Evolutionary conservation across 2,113 vertebrate genomes (phyloP).

Genomic region (Ochotona princeps): DNA sequence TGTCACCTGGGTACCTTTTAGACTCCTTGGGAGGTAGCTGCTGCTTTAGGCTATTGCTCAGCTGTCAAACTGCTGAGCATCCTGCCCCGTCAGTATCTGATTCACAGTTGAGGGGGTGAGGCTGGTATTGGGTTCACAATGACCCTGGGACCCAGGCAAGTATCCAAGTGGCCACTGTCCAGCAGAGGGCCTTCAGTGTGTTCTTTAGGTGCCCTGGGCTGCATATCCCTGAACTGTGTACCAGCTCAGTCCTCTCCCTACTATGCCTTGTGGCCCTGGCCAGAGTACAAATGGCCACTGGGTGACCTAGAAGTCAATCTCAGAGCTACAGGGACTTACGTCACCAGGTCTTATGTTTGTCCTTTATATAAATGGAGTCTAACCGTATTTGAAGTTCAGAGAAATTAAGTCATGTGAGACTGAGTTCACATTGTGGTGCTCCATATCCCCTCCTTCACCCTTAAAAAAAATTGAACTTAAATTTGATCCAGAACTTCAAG

Average conservation of each 20-base stretch:
- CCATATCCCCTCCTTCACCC: neutral
- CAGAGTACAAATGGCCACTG: neutral
- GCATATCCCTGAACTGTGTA: neutral
- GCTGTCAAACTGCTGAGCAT: neutral
- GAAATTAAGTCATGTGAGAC: slow-evolving; percentile 31
- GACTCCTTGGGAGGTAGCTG: neutral
- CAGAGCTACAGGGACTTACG: neutral
- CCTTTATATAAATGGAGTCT: slow-evolving; percentile 6
- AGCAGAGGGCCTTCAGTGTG: neutral
- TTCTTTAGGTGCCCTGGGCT: neutral
- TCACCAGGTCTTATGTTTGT: neutral
- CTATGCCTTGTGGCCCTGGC: neutral
- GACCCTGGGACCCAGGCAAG: neutral
- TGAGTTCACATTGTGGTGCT: neutral
- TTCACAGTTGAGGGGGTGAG: too few relatives aligned
- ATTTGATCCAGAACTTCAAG: neutral
- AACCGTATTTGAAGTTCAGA: slow-evolving; percentile 25
- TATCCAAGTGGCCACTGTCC: neutral
- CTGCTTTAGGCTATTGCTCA: neutral
- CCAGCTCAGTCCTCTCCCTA: neutral
- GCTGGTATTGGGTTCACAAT: neutral
- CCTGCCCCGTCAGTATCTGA: neutral
- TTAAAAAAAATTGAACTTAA: neutral
- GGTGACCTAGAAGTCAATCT: neutral
- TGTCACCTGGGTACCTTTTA: neutral